Evolutionary conservation across 2,888 invertebrate species (phyloP).

Genomic region (Pemphredon lugubris): DNA sequence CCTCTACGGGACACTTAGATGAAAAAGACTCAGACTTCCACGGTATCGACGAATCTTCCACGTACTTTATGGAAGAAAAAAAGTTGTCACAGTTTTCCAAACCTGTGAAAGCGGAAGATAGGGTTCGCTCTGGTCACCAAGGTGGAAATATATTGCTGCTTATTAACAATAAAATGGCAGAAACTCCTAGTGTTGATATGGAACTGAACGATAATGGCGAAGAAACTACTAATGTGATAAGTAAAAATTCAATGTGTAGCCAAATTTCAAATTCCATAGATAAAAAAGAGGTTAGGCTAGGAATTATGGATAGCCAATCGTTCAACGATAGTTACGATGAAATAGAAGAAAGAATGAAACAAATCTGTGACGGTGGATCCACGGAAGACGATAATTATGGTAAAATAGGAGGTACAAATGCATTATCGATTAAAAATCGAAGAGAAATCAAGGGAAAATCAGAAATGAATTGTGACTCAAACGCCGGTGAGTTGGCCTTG

Average conservation of each 20-base stretch:
- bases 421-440: neutral
- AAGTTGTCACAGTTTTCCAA: neutral
- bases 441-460: neutral
- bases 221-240: neutral
- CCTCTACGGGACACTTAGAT: conserved; percentile 44
- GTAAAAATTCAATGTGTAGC: neutral
- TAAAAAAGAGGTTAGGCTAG: conserved; percentile 63
- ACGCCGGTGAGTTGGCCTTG: neutral
- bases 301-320: conserved; percentile 51
- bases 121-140: conserved; percentile 27
- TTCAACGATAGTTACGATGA: conserved; percentile 70
- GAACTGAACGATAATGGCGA: conserved; percentile 2
- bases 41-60: conserved; percentile 26
- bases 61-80: neutral
- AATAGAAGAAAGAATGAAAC: conserved; percentile 71
- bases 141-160: conserved; percentile 57
- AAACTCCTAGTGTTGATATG: conserved; percentile 11
- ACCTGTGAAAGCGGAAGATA: conserved; percentile 10
- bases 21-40: conserved; percentile 46
- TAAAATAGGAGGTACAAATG: conserved; percentile 9
- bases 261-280: conserved; percentile 8
- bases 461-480: conserved; percentile 5
- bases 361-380: conserved; percentile 61
- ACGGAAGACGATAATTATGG: conserved; percentile 40
- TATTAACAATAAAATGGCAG: conserved; percentile 36